phyloP scores from a whole-genome alignment of 2,113 vertebrate genomes.

The Hymenochirus boettgeri region DNA sequence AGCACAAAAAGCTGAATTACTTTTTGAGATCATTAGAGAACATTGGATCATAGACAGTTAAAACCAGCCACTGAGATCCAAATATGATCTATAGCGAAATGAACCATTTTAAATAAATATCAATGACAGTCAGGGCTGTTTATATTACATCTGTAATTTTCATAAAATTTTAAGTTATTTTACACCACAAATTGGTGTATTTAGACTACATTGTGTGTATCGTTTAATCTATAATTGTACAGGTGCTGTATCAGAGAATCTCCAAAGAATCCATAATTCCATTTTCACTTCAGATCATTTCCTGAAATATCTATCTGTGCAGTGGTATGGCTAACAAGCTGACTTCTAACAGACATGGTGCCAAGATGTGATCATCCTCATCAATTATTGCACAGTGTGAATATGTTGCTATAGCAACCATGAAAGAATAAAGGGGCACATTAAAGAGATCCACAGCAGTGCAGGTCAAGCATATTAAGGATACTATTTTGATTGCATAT shows the following conservation, averaged over 20 bases:
- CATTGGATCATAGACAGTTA: too few relatives aligned
- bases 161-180: too few relatives aligned
- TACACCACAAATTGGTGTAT: too few relatives aligned
- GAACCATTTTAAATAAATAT: too few relatives aligned
- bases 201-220: neutral
- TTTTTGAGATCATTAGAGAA: too few relatives aligned
- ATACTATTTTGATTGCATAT: constrained; percentile 21
- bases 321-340: constrained; percentile 8
- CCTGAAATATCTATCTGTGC: neutral
- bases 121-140: too few relatives aligned
- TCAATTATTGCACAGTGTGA: constrained; percentile 12
- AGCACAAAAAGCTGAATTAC: too few relatives aligned
- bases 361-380: constrained; percentile 6
- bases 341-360: neutral
- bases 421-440: neutral
- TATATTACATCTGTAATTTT: too few relatives aligned
- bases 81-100: too few relatives aligned
- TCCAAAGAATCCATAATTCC: neutral
- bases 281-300: constrained; percentile 2
- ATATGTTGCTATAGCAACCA: neutral
- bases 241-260: neutral
- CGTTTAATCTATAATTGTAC: neutral
- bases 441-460: neutral
- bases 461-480: constrained; percentile 12
- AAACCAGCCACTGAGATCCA: too few relatives aligned